Conservation (phyloP, 2,888 invertebrate genomes). For the Linnaemya tessellans region DNA sequence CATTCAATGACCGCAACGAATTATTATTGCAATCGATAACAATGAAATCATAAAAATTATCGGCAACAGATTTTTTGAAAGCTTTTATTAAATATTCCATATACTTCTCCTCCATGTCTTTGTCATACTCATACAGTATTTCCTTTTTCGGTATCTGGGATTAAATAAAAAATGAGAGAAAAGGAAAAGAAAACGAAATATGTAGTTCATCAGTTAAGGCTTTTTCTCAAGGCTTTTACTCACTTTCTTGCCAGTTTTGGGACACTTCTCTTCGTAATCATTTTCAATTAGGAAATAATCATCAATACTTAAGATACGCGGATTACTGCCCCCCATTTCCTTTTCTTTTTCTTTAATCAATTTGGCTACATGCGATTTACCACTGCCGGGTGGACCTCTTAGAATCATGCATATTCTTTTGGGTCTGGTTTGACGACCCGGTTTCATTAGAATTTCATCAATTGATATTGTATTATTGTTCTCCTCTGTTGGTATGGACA, state of each 20-base stretch:
- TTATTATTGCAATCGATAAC: conserved; percentile 96
- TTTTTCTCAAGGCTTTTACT: background rate
- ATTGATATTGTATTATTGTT: conserved; percentile 86
- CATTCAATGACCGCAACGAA: conserved; percentile 91
- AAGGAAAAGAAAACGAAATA: background rate
- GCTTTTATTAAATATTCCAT: conserved; percentile 92
- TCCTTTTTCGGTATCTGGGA: conserved; percentile 84
- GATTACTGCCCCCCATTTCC: conserved; percentile 94
- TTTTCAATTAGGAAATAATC: conserved; percentile 97
- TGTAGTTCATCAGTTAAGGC: background rate
- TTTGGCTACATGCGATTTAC: conserved; percentile 95
- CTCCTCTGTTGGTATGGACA: conserved; percentile 78
- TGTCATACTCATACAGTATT: conserved; percentile 91
- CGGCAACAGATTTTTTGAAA: conserved; percentile 94
- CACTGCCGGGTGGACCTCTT: conserved; percentile 96
- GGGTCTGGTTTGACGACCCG: conserved; percentile 92
- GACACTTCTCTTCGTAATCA: conserved; percentile 86
- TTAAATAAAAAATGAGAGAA: background rate
- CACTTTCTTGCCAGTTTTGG: conserved; percentile 82
- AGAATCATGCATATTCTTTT: conserved; percentile 92
- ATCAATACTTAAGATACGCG: conserved; percentile 95
- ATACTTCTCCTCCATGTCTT: conserved; percentile 92
- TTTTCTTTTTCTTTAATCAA: conserved; percentile 92
- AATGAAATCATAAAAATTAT: conserved; percentile 95
- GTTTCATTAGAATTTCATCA: conserved; percentile 92